Conservation (phyloP, 92 coral and sea anemone genomes). For the Zoanthus gigantus region DNA sequence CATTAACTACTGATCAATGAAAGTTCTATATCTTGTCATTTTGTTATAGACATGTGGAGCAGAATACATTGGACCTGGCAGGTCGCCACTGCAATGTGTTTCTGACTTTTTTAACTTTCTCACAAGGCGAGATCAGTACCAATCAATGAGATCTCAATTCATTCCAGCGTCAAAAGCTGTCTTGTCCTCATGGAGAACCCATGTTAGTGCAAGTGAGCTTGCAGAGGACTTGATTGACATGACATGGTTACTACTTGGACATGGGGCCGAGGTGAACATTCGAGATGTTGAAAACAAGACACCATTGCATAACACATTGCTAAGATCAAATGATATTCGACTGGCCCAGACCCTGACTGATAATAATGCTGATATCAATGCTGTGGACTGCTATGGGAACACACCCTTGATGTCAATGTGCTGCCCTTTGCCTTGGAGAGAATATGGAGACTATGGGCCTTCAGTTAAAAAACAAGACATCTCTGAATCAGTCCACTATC, state of each 20-base stretch:
- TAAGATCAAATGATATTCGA: constrained; percentile 75
- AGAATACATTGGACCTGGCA: constrained; percentile 86
- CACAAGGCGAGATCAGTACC: constrained; percentile 60
- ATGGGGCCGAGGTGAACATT: constrained; percentile 84
- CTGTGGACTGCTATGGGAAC: constrained; percentile 81
- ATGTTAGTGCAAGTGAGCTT: constrained; percentile 54
- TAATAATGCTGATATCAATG: constrained; percentile 82
- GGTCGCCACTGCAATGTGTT: constrained; percentile 83
- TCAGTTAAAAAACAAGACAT: constrained; percentile 64
- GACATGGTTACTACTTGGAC: constrained; percentile 81
- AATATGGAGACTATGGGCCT: constrained; percentile 76
- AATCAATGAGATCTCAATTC: constrained; percentile 21
- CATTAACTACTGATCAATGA: no score
- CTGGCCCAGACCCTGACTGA: constrained; percentile 84
- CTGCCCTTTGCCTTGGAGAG: constrained; percentile 85
- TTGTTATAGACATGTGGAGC: constrained; percentile 78
- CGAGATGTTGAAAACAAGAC: constrained; percentile 81
- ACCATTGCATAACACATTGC: constrained; percentile 77
- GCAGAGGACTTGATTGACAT: constrained; percentile 77
- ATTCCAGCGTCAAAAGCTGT: constrained; percentile 48
- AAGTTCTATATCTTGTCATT: background rate
- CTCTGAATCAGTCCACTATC: constrained; percentile 69
- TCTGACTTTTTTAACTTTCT: constrained; percentile 73
- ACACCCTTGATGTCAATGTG: constrained; percentile 90
- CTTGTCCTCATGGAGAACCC: constrained; percentile 49